Evolutionary conservation across 35 echinoderm and acorn worm genomes (phyloP).

Genomic region (Stichopus chloronotus): DNA sequence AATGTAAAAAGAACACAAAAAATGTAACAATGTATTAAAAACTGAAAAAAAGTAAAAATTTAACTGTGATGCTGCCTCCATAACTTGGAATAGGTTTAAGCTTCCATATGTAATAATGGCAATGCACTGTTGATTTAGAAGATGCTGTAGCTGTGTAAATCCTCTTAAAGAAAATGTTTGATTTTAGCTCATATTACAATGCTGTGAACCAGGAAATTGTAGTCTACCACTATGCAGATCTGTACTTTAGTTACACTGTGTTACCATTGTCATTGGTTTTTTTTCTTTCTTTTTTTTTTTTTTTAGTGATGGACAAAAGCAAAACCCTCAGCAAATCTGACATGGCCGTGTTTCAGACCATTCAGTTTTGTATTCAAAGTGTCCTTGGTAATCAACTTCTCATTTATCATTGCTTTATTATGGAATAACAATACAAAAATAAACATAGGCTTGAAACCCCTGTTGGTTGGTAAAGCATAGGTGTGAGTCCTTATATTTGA

Average conservation of each 20-base stretch:
- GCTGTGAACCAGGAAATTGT: neutral
- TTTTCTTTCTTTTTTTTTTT: neutral
- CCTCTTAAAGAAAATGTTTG: neutral
- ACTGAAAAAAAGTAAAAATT: conserved; percentile 5
- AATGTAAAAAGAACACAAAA: conserved; percentile 27
- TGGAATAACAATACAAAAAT: conserved; percentile 17
- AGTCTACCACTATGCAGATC: neutral
- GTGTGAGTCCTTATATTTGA: neutral
- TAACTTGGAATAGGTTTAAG: neutral
- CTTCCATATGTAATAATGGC: neutral
- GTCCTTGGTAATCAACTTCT: conserved; percentile 9
- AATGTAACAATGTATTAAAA: neutral
- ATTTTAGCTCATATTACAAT: neutral
- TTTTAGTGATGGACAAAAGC: conserved; percentile 2
- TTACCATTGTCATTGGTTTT: neutral
- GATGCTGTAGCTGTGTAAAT: neutral
- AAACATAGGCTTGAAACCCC: neutral
- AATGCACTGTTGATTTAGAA: conserved; percentile 34
- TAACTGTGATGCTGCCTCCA: conserved; percentile 49
- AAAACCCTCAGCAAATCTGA: conserved; percentile 20
- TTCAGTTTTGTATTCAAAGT: conserved; percentile 60
- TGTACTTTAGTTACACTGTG: neutral
- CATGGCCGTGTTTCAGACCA: neutral
- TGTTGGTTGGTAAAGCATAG: neutral
- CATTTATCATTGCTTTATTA: conserved; percentile 5